Base-by-base conservation (phyloP, 2,888 invertebrate genomes). In the Hirtodrosophila alboralis region DNA sequence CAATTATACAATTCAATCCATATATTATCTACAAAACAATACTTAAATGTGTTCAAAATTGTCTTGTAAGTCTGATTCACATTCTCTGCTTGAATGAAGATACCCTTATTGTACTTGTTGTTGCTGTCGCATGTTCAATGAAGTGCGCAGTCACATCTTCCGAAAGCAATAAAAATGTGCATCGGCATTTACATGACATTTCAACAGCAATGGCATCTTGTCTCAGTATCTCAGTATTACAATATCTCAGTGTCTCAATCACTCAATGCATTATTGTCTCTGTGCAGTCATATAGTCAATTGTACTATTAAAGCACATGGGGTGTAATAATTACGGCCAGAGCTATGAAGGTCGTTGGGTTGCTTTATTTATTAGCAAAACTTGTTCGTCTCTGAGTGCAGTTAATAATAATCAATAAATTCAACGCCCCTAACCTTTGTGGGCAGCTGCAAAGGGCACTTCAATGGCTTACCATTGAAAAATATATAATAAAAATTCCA, bases 361-460 rank as follows among this genome's bases (percentile, higher is more conserved):
- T 61, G 18, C 44, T 73, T 54, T 64, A 67, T 73, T 54, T 64
- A 67, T 71, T 67, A 67, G 53, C 43, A 57, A 67, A 62, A 70
- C 34, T 71, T 63, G 40, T 48, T 48, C 37, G 44, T 31, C 38
- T 28, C 14, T 31, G 28, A 41, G 33, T 30, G 56, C 60, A 76
- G 79, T 79, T 81, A 71, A 68, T 76, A 79, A 66, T 80, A 80
- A 81, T 80, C 76, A 62, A 80, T 80, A 74, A 49, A 59, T 53
- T 49, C 58, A 58, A 43, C 58, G 63, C 65, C 71, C 59, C 56
- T 75, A 74, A 66, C 79, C 78, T 73, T 77, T 73, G 43, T 53
- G 40, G 48, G 13, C 64, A 36, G 31, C 36, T 14, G 10, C 36
- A 53, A 69, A 56, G 65, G 60, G 40, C 65, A 47, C 28, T 45